Conservation (phyloP, 2,113 vertebrate species). For the Corythoichthys haematopterus region DNA sequence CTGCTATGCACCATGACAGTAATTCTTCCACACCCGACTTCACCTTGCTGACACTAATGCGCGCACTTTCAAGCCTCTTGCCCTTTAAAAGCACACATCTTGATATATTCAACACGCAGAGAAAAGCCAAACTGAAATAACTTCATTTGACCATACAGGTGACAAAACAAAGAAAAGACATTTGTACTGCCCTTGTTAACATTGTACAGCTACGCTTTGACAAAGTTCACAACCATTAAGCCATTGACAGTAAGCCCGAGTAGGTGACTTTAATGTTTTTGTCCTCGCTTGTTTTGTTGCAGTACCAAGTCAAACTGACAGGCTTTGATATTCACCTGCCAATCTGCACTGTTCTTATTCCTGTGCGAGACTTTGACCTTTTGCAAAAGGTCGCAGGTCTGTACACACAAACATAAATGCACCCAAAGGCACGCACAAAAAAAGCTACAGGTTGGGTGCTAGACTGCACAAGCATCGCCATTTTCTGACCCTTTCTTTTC, state of each 20-base stretch:
- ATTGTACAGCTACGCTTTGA: conserved; percentile 22
- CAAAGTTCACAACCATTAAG: neutral
- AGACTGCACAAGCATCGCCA: no score
- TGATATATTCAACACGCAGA: neutral
- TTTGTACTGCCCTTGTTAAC: neutral
- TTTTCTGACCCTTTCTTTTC: no score
- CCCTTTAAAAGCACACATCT: conserved; percentile 17
- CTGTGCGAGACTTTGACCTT: conserved; percentile 56
- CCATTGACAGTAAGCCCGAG: neutral
- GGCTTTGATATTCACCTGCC: conserved; percentile 42
- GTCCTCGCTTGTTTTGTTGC: conserved; percentile 43
- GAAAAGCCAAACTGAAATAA: neutral
- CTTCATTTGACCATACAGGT: conserved; percentile 6
- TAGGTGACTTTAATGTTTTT: conserved; percentile 11
- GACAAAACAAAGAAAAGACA: neutral
- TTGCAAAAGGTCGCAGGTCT: conserved; percentile 49
- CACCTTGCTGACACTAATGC: conserved; percentile 14
- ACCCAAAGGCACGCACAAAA: conserved; percentile 6
- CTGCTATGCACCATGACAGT: conserved; percentile 1
- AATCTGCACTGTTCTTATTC: conserved; percentile 54
- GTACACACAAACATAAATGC: conserved; percentile 23
- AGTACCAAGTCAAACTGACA: conserved; percentile 34
- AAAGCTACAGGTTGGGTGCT: neutral
- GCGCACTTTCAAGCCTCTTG: neutral
- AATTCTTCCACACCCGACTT: conserved; percentile 8